phyloP scores from a whole-genome alignment of 1,140 invertebrate species.

The Latrodectus geometricus region DNA sequence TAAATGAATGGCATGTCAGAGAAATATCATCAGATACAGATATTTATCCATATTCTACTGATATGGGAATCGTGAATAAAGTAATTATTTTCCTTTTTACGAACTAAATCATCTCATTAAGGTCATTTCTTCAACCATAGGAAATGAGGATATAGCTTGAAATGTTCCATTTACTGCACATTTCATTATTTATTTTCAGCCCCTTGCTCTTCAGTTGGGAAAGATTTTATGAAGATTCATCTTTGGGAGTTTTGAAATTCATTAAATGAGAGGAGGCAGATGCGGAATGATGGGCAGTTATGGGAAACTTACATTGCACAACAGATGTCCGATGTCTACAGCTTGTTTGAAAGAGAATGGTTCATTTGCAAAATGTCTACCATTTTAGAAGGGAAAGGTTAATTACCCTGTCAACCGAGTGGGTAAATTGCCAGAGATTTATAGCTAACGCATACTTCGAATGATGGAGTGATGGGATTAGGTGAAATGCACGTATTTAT shows the following conservation, averaged over 20 bases:
- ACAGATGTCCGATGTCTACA: background rate
- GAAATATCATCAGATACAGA: no score
- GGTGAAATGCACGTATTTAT: background rate
- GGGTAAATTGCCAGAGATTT: background rate
- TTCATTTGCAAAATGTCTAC: background rate
- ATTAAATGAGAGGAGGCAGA: background rate
- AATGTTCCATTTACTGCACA: no score
- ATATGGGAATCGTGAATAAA: no score
- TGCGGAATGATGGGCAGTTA: background rate
- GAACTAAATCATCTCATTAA: no score
- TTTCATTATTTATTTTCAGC: no score
- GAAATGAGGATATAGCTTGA: no score
- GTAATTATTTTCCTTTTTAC: no score
- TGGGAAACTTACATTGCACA: background rate
- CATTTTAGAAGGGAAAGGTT: background rate
- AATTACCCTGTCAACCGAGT: background rate
- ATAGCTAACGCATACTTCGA: background rate
- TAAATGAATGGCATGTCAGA: no score
- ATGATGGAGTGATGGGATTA: background rate
- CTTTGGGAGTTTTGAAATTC: background rate
- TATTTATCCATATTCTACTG: no score
- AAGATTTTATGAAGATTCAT: background rate
- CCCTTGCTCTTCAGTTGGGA: no score
- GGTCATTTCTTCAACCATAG: no score
- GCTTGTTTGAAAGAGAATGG: background rate